phyloP scores from a whole-genome alignment of 2,113 vertebrate genomes.

The Tylochromis polylepis region DNA sequence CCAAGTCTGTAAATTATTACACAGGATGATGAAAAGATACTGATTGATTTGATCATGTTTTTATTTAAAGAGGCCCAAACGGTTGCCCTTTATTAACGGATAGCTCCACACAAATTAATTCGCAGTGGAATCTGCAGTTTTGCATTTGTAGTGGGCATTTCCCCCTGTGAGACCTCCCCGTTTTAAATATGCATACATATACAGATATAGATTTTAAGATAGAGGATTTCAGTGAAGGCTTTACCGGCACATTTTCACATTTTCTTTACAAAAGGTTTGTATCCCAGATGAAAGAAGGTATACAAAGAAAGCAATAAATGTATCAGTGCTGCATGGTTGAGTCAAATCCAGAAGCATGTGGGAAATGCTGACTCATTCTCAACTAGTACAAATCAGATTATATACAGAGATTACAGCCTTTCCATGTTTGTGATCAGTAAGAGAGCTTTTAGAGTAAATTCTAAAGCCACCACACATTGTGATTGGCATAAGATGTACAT shows the following conservation, averaged over 20 bases:
- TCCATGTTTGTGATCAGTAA: neutral
- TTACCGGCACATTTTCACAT: neutral
- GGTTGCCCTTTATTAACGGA: neutral
- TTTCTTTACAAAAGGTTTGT: neutral
- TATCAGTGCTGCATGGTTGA: neutral
- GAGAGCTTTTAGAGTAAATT: neutral
- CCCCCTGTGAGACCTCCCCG: neutral
- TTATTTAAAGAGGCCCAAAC: neutral
- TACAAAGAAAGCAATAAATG: neutral
- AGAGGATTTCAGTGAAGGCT: neutral
- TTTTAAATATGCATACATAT: neutral
- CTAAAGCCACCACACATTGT: neutral
- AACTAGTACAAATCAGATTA: neutral
- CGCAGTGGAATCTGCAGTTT: neutral
- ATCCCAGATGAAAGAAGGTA: neutral
- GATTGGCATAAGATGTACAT: neutral
- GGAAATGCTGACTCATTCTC: neutral
- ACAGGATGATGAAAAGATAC: neutral
- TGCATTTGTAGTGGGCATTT: neutral
- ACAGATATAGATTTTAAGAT: neutral
- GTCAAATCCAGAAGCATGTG: neutral
- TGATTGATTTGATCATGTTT: neutral
- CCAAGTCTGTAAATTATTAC: conserved; percentile 6
- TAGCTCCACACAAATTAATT: neutral
- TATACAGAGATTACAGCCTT: neutral